phyloP scores from a whole-genome alignment of 53 echinoderm and acorn worm genomes.

The Antedon mediterranea region DNA sequence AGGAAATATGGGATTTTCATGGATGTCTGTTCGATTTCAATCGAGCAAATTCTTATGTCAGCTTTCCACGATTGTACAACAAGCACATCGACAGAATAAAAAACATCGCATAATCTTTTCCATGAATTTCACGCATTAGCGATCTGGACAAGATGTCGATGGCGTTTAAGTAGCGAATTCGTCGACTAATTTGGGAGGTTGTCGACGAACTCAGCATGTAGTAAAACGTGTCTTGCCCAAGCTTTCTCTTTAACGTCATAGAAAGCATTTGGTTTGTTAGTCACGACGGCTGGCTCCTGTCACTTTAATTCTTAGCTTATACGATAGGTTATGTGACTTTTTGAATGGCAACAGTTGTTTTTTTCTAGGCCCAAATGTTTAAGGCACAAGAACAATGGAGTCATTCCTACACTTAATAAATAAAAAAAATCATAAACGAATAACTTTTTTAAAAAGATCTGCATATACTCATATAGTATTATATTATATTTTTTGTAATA shows the following conservation, averaged over 20 bases:
- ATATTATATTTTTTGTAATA: no score
- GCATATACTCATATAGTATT: no score
- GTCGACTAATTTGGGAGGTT: neutral
- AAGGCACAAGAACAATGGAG: no score
- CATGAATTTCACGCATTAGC: neutral
- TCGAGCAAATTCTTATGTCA: neutral
- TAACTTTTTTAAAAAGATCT: no score
- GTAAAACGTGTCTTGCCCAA: neutral
- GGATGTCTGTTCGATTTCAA: neutral
- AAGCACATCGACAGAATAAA: neutral
- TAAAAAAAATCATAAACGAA: no score
- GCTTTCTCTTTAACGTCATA: neutral
- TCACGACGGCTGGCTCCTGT: neutral
- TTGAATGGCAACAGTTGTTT: neutral
- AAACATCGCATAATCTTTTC: neutral
- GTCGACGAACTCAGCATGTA: neutral
- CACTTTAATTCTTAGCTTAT: neutral
- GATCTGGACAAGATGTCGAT: neutral
- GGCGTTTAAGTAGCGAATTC: neutral
- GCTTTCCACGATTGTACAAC: neutral
- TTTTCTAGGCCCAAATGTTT: no score
- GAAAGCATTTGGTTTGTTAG: neutral
- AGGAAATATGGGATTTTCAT: neutral
- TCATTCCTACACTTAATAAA: no score
- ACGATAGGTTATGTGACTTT: neutral